Evolutionary conservation across 2,888 invertebrate genomes (phyloP).

Genomic region (Lepidonotus clava): DNA sequence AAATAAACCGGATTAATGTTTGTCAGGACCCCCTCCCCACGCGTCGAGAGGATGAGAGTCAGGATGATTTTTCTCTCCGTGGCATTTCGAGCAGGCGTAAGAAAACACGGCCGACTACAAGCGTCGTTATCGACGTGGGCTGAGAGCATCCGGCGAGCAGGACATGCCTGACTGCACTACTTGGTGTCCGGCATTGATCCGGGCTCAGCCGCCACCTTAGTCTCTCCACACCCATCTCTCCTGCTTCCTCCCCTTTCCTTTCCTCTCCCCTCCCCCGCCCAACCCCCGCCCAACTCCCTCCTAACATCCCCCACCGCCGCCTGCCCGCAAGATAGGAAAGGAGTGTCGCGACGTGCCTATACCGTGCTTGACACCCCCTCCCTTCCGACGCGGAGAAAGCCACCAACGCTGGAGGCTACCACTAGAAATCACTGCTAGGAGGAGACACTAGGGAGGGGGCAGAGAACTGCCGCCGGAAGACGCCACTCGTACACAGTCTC

Average conservation of each 20-base stretch:
- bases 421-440: background rate
- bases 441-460: background rate
- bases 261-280: background rate
- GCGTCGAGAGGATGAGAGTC: conserved; percentile 26
- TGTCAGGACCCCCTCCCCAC: background rate
- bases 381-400: background rate
- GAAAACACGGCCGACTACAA: conserved; percentile 49
- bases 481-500: background rate
- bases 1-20: conserved; percentile 43
- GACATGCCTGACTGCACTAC: conserved; percentile 53
- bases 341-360: too few relatives aligned
- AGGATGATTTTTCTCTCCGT: conserved; percentile 32
- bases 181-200: conserved; percentile 51
- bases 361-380: too few relatives aligned
- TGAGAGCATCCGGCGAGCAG: conserved; percentile 24
- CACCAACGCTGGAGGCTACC: background rate
- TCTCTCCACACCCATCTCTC: conserved; percentile 6
- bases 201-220: conserved; percentile 19
- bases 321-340: background rate
- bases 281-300: background rate
- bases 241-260: background rate
- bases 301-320: background rate
- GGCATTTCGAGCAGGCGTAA: conserved; percentile 28
- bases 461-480: background rate
- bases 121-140: conserved; percentile 27